Percentiles rank a stretch among this genome's conserved stretches.
Evolutionary conservation across 2,113 vertebrate species (phyloP).

Genomic region (Zosterops lateralis): DNA sequence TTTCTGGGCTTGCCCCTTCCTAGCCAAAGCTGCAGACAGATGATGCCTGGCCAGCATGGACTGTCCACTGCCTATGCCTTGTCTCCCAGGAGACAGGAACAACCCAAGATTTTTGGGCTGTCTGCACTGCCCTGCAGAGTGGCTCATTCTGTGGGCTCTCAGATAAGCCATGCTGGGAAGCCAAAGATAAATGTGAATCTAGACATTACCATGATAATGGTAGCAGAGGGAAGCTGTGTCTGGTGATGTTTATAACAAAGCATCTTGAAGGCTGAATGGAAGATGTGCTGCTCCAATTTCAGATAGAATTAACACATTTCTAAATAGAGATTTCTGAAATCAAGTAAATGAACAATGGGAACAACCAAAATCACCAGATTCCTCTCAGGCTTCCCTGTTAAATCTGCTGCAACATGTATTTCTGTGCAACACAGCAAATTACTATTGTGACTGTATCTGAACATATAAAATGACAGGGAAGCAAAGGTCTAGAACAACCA

Average conservation of each 20-base stretch:
- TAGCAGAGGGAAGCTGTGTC: background rate
- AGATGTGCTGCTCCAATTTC: background rate
- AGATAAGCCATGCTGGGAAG: background rate
- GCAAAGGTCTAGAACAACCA: background rate
- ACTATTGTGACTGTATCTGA: background rate
- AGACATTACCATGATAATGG: background rate
- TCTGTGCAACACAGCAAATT: background rate
- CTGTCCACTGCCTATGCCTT: background rate
- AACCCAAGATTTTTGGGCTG: background rate
- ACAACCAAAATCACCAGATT: background rate
- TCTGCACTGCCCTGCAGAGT: background rate
- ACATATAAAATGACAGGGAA: background rate
- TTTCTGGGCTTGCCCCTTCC: background rate
- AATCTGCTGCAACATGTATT: background rate
- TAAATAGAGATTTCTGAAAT: background rate
- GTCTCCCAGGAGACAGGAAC: background rate
- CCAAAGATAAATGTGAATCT: background rate
- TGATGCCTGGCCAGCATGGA: fast-evolving
- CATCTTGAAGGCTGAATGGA: background rate
- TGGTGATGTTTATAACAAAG: background rate
- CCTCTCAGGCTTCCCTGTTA: background rate
- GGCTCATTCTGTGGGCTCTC: background rate
- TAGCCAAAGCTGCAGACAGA: background rate
- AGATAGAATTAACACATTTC: background rate
- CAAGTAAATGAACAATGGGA: background rate